Evolutionary conservation across 2,797 vertebrate species (phyloP), one percentile per base, ranked within the genome.

Genomic region (Ctenochaetus hawaiiensis): DNA sequence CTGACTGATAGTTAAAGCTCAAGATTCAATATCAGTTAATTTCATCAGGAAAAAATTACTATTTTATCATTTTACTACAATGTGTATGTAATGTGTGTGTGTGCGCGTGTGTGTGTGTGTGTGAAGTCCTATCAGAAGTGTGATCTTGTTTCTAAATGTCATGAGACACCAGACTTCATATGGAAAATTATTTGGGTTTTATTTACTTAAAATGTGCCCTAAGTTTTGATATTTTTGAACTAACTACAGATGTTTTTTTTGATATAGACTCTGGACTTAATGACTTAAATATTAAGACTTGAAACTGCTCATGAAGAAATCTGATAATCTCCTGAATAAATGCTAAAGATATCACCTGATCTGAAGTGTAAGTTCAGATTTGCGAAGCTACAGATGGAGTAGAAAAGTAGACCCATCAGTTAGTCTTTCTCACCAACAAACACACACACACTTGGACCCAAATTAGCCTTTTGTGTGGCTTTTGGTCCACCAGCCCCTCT

Each of bases 391-490:
- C 20, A 17, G 54, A 52, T 14, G n/a, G 37, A 43, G 3, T 80
- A 41, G 26, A 26, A 26, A 26, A 26, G 26, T 26, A 26, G 26
- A 26, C 26, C 26, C 26, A 26, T 2, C 26, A 26, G 26, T 26
- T 26, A 26, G 26, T 26, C 26, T 72, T 92, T 39, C 85, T 83
- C 66, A 64, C 80, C 54, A 44, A 75, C 80, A 30, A 47, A 52
- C 54, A 56, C 48, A 41, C 65, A 74, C 77, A 58, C 58, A 77
- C 85, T 72, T 72, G 82, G 34, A 85, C 84, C 86, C 84, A 95
- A 89, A 68, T 88, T 69, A 68, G 65, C 59, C 91, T 89, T 93
- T 84, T 91, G 76, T 92, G 91, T 81, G 77, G 77, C 85, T 82
- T 87, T 93, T 91, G 91, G 77, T 91, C 72, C 86, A 82, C 78